These are phyloP conservation scores for Rissa tridactyla DNA, from an alignment of 2,113 vertebrate genomes.

Conservation along the genomic window DNA sequence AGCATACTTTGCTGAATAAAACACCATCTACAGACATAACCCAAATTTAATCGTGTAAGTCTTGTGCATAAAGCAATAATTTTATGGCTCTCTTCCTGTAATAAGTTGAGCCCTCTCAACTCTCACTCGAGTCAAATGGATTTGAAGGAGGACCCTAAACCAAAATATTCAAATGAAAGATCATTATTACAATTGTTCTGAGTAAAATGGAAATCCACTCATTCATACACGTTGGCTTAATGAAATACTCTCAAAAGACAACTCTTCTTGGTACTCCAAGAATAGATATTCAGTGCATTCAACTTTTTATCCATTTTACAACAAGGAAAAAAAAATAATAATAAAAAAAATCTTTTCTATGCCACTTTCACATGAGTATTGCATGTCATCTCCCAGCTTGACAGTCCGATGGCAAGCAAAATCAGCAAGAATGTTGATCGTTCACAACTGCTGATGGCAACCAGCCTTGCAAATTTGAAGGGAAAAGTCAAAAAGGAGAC, in stretches of 20 bases:
- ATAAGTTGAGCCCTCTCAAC: background rate
- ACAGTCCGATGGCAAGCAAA: conserved; percentile 13
- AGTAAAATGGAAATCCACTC: background rate
- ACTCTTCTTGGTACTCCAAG: background rate
- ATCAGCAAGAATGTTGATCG: background rate
- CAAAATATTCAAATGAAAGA: background rate
- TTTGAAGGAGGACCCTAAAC: background rate
- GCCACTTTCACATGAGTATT: background rate
- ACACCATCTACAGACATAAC: background rate
- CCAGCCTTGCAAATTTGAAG: background rate
- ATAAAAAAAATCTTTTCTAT: background rate
- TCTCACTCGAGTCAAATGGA: background rate
- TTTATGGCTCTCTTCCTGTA: background rate
- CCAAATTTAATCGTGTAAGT: background rate
- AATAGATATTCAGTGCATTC: background rate
- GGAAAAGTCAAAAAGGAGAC: background rate
- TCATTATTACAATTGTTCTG: background rate
- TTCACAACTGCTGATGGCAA: background rate
- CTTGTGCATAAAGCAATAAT: background rate
- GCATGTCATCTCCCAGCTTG: background rate
- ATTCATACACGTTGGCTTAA: background rate
- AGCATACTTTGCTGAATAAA: background rate
- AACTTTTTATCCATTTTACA: background rate
- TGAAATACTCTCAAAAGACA: background rate
- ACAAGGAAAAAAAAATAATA: background rate